These are phyloP conservation scores for Anseranas semipalmata DNA, from an alignment of 2,113 vertebrate genomes.

Conservation along the genomic window DNA sequence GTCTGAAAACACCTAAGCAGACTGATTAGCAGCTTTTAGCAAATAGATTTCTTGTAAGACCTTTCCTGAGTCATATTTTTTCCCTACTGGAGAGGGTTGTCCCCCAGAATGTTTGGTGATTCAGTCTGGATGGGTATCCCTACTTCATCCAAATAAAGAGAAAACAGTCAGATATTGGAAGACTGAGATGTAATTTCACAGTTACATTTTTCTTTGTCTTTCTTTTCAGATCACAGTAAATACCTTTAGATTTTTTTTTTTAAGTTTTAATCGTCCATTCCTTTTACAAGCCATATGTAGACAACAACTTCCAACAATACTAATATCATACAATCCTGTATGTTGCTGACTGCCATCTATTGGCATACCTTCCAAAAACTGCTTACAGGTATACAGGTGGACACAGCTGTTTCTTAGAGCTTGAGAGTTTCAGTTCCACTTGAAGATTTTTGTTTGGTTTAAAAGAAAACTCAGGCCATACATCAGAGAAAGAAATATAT, in stretches of 20 bases:
- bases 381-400: background rate
- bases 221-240: background rate
- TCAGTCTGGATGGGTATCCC: background rate
- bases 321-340: background rate
- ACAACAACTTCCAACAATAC: background rate
- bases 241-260: background rate
- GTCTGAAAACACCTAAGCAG: conserved; percentile 4
- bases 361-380: background rate
- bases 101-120: background rate
- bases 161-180: background rate
- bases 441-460: background rate
- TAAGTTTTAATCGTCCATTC: background rate
- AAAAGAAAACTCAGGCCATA: background rate
- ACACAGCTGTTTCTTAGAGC: background rate
- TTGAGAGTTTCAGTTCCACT: background rate
- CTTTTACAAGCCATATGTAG: background rate
- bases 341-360: background rate
- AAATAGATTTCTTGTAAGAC: background rate
- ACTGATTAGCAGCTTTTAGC: background rate
- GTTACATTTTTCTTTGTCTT: background rate
- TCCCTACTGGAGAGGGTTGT: background rate
- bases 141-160: background rate
- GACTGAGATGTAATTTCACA: background rate
- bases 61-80: background rate
- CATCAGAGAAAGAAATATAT: background rate